Evolutionary conservation across 1,140 invertebrate species (phyloP), one percentile per base, ranked within the genome.

Genomic region (Cydia splendana): DNA sequence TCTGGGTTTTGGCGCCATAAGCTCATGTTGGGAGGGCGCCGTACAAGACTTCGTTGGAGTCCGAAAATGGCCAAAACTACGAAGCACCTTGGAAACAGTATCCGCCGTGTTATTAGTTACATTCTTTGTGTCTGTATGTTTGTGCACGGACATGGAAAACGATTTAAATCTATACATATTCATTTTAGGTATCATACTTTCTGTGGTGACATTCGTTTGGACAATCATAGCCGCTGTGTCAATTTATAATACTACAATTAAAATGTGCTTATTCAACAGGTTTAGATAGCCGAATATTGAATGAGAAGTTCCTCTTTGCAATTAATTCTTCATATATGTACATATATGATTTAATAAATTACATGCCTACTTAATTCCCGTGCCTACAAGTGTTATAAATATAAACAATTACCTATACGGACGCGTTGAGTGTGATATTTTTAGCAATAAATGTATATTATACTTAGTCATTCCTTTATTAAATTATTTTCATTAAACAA

Each of bases 21-120:
- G 84, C 2, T 91, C 88, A 1, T 90, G 88, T 20, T 91, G 88
- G 85, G 89, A 93, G 76, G 85, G 85, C 5, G 79, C 90, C 1
- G 82, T 87, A 0, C 89, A 91, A 82, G 89, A 93, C n/a, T 91
- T 88, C 53, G 85, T 91, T 1, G 91, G 91, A 6, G 84, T 85
- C 9, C 78, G 89, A 15, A 93, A 91, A 77, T 93, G 91, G 91
- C 84, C 91, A 0, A 93, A 93, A 81, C 65, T 93, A 28, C 88
- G 91, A 28, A 93, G 91, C 48, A 82, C 89, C 20, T 77, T 93
- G 57, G 91, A 93, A 85, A 91, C 89, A 30, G 53, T 91, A 24
- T 93, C 91, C 24, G 88, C 82, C 6, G 48, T 74, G 10, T 48
- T 89, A 5, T 74, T 92, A 13, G 76, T 81, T 28, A 20, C 81